Percentiles rank a stretch among this genome's conserved stretches.
Conservation (phyloP, 2,113 vertebrate genomes). For the Todiramphus saurophagus region DNA sequence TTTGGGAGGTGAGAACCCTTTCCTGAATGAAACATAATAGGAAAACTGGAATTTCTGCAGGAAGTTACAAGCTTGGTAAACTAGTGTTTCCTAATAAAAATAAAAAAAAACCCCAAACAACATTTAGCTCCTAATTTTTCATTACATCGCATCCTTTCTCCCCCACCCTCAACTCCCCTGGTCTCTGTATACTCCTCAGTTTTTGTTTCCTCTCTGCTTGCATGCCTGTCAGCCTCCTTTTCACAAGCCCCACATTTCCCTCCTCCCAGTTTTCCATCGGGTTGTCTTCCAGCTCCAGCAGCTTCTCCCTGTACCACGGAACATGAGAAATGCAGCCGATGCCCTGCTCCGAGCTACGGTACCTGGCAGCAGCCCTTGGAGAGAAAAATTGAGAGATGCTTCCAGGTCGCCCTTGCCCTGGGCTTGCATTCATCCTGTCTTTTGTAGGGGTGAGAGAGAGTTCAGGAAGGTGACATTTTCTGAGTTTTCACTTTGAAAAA, state of each 20-base stretch:
- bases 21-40: background rate
- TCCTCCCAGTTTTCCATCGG: accelerated
- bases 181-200: background rate
- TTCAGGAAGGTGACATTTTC: background rate
- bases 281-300: background rate
- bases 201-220: background rate
- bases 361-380: background rate
- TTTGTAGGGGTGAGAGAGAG: background rate
- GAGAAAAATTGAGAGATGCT: background rate
- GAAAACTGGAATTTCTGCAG: background rate
- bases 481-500: background rate
- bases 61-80: background rate
- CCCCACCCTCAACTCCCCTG: background rate
- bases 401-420: background rate
- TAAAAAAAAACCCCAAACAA: background rate
- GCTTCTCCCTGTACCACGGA: background rate
- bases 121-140: background rate
- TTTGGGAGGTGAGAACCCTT: background rate
- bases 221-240: background rate
- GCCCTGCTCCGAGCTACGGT: background rate
- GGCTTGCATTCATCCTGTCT: background rate
- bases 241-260: accelerated
- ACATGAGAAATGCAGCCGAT: background rate
- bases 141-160: background rate
- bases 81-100: background rate